phyloP scores from a whole-genome alignment of 2,113 vertebrate species.

The Pomatostomus ruficeps region DNA sequence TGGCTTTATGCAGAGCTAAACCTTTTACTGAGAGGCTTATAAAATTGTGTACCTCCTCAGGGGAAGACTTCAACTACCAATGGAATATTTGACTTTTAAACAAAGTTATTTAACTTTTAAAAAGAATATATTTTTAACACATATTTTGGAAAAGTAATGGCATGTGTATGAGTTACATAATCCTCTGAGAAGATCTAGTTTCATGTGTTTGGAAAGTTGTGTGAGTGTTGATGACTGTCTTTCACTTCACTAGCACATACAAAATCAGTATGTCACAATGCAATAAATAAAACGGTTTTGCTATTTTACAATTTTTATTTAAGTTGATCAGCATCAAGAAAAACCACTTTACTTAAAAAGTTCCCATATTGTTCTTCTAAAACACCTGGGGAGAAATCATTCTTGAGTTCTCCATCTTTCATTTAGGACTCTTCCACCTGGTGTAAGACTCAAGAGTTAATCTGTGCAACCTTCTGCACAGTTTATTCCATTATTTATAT shows the following conservation, averaged over 20 bases:
- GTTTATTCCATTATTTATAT: not conserved
- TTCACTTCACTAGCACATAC: not conserved
- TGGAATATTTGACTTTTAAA: not conserved
- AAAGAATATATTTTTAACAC: not conserved
- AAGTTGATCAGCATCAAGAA: not conserved
- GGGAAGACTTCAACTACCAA: not conserved
- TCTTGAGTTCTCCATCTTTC: not conserved
- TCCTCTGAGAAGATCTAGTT: not conserved
- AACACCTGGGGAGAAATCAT: not conserved
- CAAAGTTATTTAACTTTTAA: not conserved
- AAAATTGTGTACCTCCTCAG: not conserved
- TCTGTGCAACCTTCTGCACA: not conserved
- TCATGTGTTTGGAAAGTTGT: not conserved
- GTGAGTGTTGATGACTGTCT: not conserved
- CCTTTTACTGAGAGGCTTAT: not conserved
- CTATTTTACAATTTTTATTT: not conserved
- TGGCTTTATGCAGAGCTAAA: not conserved
- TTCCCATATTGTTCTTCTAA: not conserved
- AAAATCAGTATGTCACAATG: not conserved
- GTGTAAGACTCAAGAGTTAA: not conserved
- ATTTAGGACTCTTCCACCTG: not conserved
- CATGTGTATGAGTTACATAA: not conserved
- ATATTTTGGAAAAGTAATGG: not conserved
- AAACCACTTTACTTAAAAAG: not conserved
- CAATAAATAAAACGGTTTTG: not conserved